A percentile compares a stretch with the other conserved stretches of the same genome.
Conservation (phyloP, 2,888 invertebrate species). For the Yponomeuta malinellus region DNA sequence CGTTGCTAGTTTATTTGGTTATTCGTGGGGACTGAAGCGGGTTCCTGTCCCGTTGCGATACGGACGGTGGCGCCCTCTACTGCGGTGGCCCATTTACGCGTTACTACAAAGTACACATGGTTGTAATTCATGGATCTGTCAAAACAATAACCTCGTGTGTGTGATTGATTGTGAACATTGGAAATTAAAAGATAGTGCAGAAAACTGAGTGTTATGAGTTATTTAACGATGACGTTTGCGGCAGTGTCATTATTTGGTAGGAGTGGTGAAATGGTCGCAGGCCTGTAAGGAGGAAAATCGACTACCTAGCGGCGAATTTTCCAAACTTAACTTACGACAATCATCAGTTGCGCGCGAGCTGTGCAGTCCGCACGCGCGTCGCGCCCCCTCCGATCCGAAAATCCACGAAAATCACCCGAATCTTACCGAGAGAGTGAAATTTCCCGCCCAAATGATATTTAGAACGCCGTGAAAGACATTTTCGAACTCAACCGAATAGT, state of each 20-base stretch:
- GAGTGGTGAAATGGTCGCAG: constrained; percentile 45
- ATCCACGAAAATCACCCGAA: constrained; percentile 53
- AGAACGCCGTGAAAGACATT: constrained; percentile 39
- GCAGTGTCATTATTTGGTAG: constrained; percentile 39
- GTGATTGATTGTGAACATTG: constrained; percentile 19
- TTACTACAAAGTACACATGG: constrained; percentile 38
- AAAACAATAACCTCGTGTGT: constrained; percentile 46
- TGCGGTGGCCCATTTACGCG: constrained; percentile 32
- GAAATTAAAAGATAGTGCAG: not conserved
- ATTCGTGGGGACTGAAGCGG: constrained; percentile 29
- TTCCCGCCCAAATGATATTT: constrained; percentile 43
- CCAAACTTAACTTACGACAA: constrained; percentile 71
- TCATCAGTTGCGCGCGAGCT: constrained; percentile 72
- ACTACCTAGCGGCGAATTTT: constrained; percentile 59
- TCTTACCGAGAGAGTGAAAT: constrained; percentile 41
- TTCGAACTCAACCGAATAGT: constrained; percentile 46
- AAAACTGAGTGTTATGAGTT: not conserved
- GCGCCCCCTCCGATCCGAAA: constrained; percentile 42
- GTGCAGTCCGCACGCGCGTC: constrained; percentile 54
- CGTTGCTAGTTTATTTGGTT: constrained; percentile 70
- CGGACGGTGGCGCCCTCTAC: constrained; percentile 55
- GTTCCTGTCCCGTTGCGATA: not conserved
- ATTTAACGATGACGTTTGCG: not conserved
- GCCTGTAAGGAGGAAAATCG: constrained; percentile 60
- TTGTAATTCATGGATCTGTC: constrained; percentile 54